Evolutionary conservation across 1,140 invertebrate species (phyloP).

Genomic region (Bursaphelenchus mucronatus): DNA sequence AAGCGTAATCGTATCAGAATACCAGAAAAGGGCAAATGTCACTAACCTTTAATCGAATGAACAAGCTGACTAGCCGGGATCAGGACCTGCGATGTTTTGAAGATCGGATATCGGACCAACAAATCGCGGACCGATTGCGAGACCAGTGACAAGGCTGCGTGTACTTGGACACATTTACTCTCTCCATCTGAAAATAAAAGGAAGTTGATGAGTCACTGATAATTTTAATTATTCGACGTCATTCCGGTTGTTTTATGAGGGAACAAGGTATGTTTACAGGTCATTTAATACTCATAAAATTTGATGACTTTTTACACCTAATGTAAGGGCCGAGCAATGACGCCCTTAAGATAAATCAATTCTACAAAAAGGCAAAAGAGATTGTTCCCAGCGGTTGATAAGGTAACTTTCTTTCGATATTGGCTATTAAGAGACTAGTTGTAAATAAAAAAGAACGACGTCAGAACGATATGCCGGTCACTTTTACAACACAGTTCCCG

Average conservation of each 20-base stretch:
- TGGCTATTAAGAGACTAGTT: too few species aligned
- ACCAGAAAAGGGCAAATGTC: conserved; percentile 5
- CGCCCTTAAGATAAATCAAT: too few species aligned
- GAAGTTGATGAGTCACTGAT: conserved; percentile 12
- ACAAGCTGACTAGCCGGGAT: conserved; percentile 56
- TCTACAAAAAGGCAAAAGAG: too few species aligned
- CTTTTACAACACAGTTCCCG: not conserved
- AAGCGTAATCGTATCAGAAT: not conserved
- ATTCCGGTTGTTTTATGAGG: not conserved
- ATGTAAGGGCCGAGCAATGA: too few species aligned
- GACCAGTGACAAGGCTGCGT: conserved; percentile 54
- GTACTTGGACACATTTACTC: conserved; percentile 51
- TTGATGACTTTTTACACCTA: too few species aligned
- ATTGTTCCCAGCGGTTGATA: too few species aligned
- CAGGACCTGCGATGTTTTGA: conserved; percentile 55
- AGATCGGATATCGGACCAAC: conserved; percentile 46
- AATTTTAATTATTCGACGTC: conserved; percentile 6
- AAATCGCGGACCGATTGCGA: conserved; percentile 54
- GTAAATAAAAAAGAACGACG: too few species aligned
- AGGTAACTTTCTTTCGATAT: too few species aligned
- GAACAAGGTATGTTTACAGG: too few species aligned
- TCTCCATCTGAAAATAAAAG: conserved; percentile 41
- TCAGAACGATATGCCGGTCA: too few species aligned
- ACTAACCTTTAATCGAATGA: conserved; percentile 50
- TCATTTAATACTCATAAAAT: too few species aligned